Percentiles rank a stretch among this genome's conserved stretches.
phyloP scores from a whole-genome alignment of 2,888 invertebrate species.

The Parapristionchus giblindavisi region DNA sequence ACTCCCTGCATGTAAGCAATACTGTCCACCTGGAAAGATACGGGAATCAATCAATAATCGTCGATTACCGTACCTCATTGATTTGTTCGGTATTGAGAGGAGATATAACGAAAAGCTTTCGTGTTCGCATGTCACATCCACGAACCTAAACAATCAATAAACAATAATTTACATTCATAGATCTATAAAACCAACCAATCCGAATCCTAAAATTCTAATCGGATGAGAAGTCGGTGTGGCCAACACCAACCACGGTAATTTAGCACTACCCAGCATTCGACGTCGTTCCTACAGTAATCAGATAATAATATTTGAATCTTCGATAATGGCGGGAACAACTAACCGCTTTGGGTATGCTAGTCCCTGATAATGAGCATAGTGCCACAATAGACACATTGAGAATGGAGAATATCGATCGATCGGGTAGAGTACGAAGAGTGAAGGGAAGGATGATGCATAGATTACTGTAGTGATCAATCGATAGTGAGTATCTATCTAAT shows the following conservation, averaged over 20 bases:
- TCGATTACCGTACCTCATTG: constrained; percentile 19
- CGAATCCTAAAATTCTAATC: constrained; percentile 11
- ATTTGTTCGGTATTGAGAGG: constrained; percentile 16
- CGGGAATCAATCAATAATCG: background rate
- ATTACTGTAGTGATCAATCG: background rate
- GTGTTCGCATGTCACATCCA: constrained; percentile 20
- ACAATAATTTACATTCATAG: no score
- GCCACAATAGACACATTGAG: constrained; percentile 27
- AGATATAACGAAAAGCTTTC: background rate
- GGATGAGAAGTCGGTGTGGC: background rate
- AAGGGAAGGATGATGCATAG: constrained; percentile 13
- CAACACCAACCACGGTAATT: constrained; percentile 27
- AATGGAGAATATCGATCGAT: constrained; percentile 10
- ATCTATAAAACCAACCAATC: background rate
- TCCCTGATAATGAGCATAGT: background rate
- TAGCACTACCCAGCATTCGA: constrained; percentile 13
- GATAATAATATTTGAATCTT: no score
- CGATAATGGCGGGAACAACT: no score
- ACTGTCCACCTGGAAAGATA: constrained; percentile 30
- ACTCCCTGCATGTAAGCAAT: constrained; percentile 1
- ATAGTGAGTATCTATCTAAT: background rate
- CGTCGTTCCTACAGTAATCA: constrained; percentile 22
- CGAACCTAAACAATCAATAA: constrained; percentile 9
- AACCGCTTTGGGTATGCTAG: background rate
- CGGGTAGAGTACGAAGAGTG: constrained; percentile 18